Conservation (phyloP, 2,113 vertebrate species). For the Cyprinodon tularosa region DNA sequence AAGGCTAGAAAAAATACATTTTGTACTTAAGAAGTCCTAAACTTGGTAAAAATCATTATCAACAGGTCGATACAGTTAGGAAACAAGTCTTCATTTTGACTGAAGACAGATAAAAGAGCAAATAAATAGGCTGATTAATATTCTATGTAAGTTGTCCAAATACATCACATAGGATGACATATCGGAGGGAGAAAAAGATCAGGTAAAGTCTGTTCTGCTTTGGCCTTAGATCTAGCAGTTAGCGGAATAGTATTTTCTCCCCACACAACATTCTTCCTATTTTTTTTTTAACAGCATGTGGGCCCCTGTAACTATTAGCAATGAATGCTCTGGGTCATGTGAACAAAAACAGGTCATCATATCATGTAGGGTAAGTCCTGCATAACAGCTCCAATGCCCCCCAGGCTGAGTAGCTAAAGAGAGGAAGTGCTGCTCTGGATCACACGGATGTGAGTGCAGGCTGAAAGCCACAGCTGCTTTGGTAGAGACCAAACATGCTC, state of each 20-base stretch:
- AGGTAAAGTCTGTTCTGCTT: constrained; percentile 10
- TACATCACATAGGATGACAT: neutral
- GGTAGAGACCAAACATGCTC: constrained; percentile 51
- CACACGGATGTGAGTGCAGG: constrained; percentile 21
- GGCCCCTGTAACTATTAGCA: constrained; percentile 5
- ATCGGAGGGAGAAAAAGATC: neutral
- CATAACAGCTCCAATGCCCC: neutral
- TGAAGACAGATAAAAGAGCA: too few species aligned
- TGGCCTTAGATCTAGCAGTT: constrained; percentile 7
- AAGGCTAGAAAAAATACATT: neutral
- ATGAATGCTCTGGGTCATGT: constrained; percentile 20
- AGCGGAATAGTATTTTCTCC: constrained; percentile 31
- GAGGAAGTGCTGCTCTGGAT: constrained; percentile 41
- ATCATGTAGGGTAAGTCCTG: constrained; percentile 1
- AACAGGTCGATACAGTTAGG: neutral
- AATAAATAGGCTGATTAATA: neutral
- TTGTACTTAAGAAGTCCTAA: neutral
- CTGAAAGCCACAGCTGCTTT: constrained; percentile 63
- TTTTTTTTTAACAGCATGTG: constrained; percentile 9
- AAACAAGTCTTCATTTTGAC: too few species aligned
- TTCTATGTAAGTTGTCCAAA: constrained; percentile 12
- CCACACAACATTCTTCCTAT: constrained; percentile 36
- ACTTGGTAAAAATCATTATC: neutral
- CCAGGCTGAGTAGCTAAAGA: constrained; percentile 37
- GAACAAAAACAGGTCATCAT: constrained; percentile 33